Evolutionary conservation across 2,113 vertebrate species (phyloP).

Genomic region (Amblyornis subalaris): DNA sequence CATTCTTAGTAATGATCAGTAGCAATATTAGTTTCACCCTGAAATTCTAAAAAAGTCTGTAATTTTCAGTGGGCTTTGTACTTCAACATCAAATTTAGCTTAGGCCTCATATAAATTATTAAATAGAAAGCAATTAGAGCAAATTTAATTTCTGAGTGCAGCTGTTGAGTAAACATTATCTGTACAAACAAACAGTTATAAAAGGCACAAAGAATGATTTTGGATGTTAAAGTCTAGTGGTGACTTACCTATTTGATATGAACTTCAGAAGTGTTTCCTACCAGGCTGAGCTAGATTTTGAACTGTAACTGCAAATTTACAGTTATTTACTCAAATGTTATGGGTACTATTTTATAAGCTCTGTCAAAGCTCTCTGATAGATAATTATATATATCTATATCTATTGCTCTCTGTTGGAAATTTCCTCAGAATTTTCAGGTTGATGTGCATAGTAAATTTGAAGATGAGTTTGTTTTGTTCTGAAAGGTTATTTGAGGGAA

Average conservation of each 20-base stretch:
- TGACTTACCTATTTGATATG: not conserved
- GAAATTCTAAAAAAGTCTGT: not conserved
- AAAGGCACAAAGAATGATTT: not conserved
- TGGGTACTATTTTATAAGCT: not conserved
- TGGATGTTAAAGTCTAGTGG: not conserved
- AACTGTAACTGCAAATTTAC: not conserved
- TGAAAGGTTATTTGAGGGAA: not conserved
- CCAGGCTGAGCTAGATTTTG: not conserved
- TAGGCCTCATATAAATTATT: not conserved
- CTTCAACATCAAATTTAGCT: not conserved
- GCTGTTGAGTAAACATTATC: not conserved
- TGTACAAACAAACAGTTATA: not conserved
- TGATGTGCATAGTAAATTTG: not conserved
- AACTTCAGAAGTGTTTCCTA: not conserved
- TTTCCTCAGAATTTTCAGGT: not conserved
- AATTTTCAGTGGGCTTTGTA: not conserved
- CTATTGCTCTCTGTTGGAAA: not conserved
- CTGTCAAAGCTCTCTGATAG: not conserved
- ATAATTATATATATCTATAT: not conserved
- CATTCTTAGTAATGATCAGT: not conserved
- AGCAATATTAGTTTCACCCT: not conserved
- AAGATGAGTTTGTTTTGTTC: not conserved
- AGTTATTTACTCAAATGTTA: not conserved
- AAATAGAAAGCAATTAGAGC: not conserved
- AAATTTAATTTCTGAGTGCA: not conserved